Percentiles rank a stretch among this genome's conserved stretches.
These are phyloP conservation scores for Corvus hawaiiensis DNA, from an alignment of 2,113 vertebrate genomes.

Conservation along the genomic window DNA sequence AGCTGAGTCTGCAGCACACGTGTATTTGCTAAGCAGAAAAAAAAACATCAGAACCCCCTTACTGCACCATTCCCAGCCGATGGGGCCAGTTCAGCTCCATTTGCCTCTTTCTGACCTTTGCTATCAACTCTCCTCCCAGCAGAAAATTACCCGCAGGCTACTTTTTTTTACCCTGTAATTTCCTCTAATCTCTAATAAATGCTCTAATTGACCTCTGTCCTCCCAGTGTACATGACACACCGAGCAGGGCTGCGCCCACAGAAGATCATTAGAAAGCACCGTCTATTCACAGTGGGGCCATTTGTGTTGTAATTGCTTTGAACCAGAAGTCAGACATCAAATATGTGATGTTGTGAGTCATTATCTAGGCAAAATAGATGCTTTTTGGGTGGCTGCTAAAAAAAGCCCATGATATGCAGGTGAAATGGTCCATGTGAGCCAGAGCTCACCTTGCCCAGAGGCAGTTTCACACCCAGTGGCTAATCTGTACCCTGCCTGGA, in stretches of 20 bases:
- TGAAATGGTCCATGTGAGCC: not conserved
- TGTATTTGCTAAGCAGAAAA: conserved; percentile 5
- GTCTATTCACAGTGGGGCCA: not conserved
- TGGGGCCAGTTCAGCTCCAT: not conserved
- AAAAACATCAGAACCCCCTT: not conserved
- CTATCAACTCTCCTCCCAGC: not conserved
- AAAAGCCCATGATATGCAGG: not conserved
- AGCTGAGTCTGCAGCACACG: not conserved
- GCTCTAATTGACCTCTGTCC: not conserved
- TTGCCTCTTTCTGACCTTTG: not conserved
- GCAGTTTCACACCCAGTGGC: not conserved
- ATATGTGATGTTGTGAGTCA: not conserved
- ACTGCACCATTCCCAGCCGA: not conserved
- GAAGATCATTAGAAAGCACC: not conserved
- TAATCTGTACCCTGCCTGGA: not conserved
- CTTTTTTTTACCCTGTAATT: not conserved
- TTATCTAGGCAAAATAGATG: not conserved
- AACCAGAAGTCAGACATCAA: not conserved
- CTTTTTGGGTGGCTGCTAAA: not conserved
- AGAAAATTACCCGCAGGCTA: not conserved
- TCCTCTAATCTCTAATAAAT: not conserved
- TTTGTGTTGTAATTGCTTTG: not conserved
- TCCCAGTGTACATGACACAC: not conserved
- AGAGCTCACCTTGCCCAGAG: not conserved
- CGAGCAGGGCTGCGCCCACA: not conserved